A percentile compares a stretch with the other conserved stretches of the same genome.
phyloP scores from a whole-genome alignment of 2,797 vertebrate genomes.

The Fringilla coelebs region DNA sequence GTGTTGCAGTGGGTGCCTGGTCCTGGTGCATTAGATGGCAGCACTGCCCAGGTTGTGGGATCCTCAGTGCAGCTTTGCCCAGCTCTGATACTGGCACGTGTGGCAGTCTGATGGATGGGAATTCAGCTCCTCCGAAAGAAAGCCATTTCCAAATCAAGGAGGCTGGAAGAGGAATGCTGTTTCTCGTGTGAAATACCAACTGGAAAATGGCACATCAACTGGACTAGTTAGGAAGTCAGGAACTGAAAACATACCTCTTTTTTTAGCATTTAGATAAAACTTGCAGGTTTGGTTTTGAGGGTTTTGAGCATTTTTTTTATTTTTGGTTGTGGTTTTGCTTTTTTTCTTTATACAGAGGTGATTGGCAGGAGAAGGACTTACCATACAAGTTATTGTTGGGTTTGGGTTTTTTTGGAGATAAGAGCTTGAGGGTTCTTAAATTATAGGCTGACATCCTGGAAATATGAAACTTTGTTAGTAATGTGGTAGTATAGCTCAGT shows the following conservation, averaged over 20 bases:
- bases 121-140: neutral
- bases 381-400: neutral
- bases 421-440: neutral
- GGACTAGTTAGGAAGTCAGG: neutral
- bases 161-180: neutral
- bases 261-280: neutral
- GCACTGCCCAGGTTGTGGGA: neutral
- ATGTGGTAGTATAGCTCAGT: neutral
- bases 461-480: neutral
- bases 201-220: neutral
- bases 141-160: neutral
- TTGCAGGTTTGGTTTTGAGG: neutral
- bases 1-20: neutral
- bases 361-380: neutral
- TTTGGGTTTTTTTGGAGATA: neutral
- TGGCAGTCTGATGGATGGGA: neutral
- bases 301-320: rapidly evolving
- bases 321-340: neutral
- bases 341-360: neutral
- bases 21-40: neutral
- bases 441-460: neutral
- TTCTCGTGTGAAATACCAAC: neutral
- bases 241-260: neutral
- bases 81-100: rapidly evolving
- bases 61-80: neutral